Evolutionary conservation across 2,797 vertebrate genomes (phyloP), one percentile per base, ranked within the genome.

Genomic region (Prionace glauca): DNA sequence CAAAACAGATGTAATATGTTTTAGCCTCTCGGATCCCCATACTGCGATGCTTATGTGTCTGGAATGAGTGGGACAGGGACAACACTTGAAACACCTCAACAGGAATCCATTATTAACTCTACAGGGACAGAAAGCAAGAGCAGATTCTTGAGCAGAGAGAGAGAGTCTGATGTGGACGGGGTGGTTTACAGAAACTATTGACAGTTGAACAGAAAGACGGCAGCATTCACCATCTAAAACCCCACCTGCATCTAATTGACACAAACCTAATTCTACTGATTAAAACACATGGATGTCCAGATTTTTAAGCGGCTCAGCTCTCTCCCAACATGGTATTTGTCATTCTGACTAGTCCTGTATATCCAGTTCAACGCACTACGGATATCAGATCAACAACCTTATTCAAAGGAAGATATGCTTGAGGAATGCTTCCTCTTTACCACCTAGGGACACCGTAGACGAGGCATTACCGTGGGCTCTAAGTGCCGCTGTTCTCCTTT

Each of bases 191-290:
- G 87, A 90, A 90, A 62, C 56, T 62, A 14, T 90, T 62, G 81
- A 18, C 12, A 32, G 32, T 29, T 74, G 56, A 50, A 62, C 56
- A 60, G 60, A 8, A n/a, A 62, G 20, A 92, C 90, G 12, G 65
- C 18, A 69, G 9, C 18, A 67, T 0, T 92, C 14, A 65, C 7
- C 62, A 67, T 0, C 20, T 5, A 84, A 69, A 92, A 1, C 67
- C 90, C 36, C 90, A 92, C 36, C 65, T 92, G 65, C 90, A 92
- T 92, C 18, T 92, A 12, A 69, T 92, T 92, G 67, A 92, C 32
- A 69, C 69, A 62, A n/a, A n/a, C n/a, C 29, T n/a, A 22, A 84
- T 84, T 45, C 8, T 84, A 10, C 16, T 91, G 36, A 92, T 92
- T 69, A 69, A 9, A 41, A 20, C 22, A 41, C 36, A 24, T 12